These are phyloP conservation scores for Cosmopolites sordidus DNA, from an alignment of 2,888 invertebrate species.

Conservation along the genomic window DNA sequence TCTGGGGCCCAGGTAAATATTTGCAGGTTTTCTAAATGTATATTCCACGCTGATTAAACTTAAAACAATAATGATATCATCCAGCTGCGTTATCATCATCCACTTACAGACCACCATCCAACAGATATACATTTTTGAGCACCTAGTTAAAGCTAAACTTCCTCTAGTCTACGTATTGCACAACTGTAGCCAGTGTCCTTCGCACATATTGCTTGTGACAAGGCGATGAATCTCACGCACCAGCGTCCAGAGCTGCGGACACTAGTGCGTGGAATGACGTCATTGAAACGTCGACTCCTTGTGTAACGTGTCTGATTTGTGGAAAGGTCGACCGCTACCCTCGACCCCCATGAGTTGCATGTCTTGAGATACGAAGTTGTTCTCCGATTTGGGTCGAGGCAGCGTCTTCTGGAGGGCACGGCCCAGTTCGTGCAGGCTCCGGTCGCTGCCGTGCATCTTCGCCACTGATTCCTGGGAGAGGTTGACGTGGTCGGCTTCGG, in stretches of 20 bases:
- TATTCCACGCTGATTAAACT: too few relatives aligned
- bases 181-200: constrained; percentile 47
- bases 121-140: constrained; percentile 42
- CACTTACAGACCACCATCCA: too few relatives aligned
- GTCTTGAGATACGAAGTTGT: constrained; percentile 63
- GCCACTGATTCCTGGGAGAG: constrained; percentile 66
- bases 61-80: too few relatives aligned
- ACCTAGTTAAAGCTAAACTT: constrained; percentile 52
- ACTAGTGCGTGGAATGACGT: constrained; percentile 70
- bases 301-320: constrained; percentile 77
- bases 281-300: constrained; percentile 65
- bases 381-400: constrained; percentile 79
- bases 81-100: too few relatives aligned
- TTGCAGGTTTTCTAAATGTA: too few relatives aligned
- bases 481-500: constrained; percentile 83
- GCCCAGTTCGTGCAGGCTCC: constrained; percentile 56
- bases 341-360: constrained; percentile 58
- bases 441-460: constrained; percentile 43
- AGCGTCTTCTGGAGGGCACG: constrained; percentile 64
- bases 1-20: too few relatives aligned
- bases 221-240: constrained; percentile 31
- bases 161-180: constrained; percentile 49
- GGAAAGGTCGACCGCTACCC: constrained; percentile 59
- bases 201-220: constrained; percentile 38
- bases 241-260: constrained; percentile 38